phyloP scores from a whole-genome alignment of 2,113 vertebrate genomes.

The Phalacrocorax brasilianus region DNA sequence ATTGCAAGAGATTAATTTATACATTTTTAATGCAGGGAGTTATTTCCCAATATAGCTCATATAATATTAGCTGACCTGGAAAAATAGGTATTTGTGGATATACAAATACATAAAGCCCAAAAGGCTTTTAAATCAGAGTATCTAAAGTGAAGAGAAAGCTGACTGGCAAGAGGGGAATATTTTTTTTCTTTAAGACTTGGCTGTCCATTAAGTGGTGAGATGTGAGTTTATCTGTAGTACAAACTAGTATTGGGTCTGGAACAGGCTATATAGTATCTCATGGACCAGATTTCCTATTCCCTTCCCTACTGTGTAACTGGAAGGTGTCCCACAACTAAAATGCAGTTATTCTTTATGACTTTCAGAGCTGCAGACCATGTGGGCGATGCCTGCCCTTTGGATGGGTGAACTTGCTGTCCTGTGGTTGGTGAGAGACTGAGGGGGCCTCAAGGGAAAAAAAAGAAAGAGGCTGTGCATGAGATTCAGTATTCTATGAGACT shows the following conservation, averaged over 20 bases:
- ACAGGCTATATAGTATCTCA: not conserved
- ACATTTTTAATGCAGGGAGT: not conserved
- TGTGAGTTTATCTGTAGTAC: not conserved
- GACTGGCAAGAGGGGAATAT: not conserved
- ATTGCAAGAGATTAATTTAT: conserved; percentile 1
- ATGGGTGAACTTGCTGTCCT: not conserved
- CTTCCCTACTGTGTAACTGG: not conserved
- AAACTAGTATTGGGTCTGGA: not conserved
- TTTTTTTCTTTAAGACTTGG: not conserved
- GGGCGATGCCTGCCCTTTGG: not conserved
- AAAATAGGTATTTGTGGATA: not conserved
- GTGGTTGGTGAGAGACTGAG: not conserved
- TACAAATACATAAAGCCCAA: not conserved
- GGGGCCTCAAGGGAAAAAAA: not conserved
- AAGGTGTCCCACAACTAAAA: not conserved
- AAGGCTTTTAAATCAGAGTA: not conserved
- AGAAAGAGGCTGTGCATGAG: not conserved
- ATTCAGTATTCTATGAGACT: not conserved
- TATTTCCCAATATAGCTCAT: not conserved
- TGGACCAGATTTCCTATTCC: accelerated
- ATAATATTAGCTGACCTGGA: not conserved
- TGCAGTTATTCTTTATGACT: not conserved
- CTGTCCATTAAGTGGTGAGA: not conserved
- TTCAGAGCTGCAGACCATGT: not conserved
- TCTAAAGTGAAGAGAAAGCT: not conserved